Percentiles rank a stretch among this genome's conserved stretches.
These are phyloP conservation scores for Varecia variegata DNA, from an alignment of 2,797 vertebrate species.

Conservation along the genomic window DNA sequence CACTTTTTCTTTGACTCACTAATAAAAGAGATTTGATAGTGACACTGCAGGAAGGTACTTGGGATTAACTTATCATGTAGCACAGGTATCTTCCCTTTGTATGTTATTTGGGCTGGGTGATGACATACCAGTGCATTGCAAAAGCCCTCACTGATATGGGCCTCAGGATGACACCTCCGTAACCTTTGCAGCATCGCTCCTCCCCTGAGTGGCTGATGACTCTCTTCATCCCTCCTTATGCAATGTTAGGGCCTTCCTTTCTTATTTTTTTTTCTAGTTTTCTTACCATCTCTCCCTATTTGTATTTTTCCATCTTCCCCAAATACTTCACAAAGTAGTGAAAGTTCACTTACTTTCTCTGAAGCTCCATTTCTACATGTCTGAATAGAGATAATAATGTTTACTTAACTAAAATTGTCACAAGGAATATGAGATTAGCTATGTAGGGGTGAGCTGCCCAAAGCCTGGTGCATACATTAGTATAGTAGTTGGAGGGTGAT, in stretches of 20 bases:
- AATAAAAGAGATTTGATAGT: neutral
- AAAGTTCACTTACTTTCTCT: neutral
- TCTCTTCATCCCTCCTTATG: neutral
- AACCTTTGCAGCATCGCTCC: neutral
- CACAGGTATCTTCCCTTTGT: rapidly evolving
- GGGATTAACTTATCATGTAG: neutral
- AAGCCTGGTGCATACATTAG: neutral
- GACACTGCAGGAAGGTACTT: neutral
- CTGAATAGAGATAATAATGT: neutral
- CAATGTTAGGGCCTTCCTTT: neutral
- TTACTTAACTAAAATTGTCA: neutral
- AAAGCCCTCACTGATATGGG: neutral
- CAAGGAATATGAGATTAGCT: neutral
- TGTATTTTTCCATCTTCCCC: neutral
- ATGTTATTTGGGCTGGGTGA: neutral
- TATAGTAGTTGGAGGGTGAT: neutral
- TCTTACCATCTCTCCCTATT: neutral
- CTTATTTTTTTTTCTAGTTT: neutral
- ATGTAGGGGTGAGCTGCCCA: neutral
- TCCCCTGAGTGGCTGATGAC: neutral
- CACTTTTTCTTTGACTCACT: neutral
- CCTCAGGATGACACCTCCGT: neutral
- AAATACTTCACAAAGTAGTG: neutral
- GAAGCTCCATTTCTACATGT: neutral
- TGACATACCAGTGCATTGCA: neutral